A percentile compares a stretch with the other conserved stretches of the same genome.
phyloP scores from a whole-genome alignment of 1,140 invertebrate genomes.

The Eulimnadia texana region DNA sequence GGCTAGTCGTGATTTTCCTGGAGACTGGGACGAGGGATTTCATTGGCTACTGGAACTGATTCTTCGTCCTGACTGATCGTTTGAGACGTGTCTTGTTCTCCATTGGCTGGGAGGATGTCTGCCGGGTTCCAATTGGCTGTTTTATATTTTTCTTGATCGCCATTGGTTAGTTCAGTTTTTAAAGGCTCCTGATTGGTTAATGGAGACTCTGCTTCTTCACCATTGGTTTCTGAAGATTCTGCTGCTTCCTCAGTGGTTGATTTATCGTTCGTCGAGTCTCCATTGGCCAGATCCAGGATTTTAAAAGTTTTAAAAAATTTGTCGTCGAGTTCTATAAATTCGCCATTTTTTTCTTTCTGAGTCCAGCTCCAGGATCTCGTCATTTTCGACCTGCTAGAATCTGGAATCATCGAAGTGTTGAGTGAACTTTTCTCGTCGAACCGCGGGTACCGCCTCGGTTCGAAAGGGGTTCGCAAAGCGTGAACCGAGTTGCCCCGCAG shows the following conservation, averaged over 20 bases:
- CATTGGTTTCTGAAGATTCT: neutral
- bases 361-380: neutral
- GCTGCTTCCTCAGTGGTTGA: neutral
- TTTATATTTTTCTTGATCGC: too few species aligned
- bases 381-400: neutral
- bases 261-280: too few species aligned
- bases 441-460: neutral
- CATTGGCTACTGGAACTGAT: neutral
- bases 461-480: neutral
- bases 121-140: neutral
- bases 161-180: too few species aligned
- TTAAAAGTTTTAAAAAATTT: neutral
- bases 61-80: neutral
- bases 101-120: neutral
- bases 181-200: neutral
- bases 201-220: neutral
- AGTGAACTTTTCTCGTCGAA: neutral
- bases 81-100: neutral
- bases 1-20: neutral
- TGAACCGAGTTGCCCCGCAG: constrained; percentile 17
- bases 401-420: neutral
- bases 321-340: neutral
- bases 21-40: neutral
- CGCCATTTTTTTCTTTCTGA: neutral
- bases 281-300: neutral